Conservation (phyloP, 2,888 invertebrate species). For the Dolomedes plantarius region DNA sequence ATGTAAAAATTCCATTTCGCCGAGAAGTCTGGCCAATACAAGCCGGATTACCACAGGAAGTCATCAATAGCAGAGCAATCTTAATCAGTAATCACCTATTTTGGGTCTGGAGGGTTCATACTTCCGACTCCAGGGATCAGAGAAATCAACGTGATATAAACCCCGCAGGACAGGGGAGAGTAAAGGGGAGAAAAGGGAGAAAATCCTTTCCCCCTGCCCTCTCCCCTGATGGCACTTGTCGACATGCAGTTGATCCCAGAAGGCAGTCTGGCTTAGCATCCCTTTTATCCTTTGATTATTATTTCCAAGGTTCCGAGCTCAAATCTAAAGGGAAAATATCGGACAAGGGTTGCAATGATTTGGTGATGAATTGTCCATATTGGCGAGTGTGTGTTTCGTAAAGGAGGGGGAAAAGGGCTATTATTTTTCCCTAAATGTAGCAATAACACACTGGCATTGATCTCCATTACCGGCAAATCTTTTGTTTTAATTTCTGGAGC, state of each 20-base stretch:
- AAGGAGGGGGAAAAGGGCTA: too few species aligned
- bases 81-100: slow-evolving; percentile 18
- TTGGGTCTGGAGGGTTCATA: slow-evolving; percentile 3
- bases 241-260: slow-evolving; percentile 63
- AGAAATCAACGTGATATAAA: slow-evolving; percentile 23
- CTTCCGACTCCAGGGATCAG: slow-evolving; percentile 8
- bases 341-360: neutral
- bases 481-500: too few species aligned
- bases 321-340: slow-evolving; percentile 53
- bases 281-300: slow-evolving; percentile 66
- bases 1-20: neutral
- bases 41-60: slow-evolving; percentile 9
- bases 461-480: too few species aligned
- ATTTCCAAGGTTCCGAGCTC: slow-evolving; percentile 54
- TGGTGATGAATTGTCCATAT: slow-evolving; percentile 31
- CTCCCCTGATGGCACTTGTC: slow-evolving; percentile 45
- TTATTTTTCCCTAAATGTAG: too few species aligned
- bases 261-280: slow-evolving; percentile 59
- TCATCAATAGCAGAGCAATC: slow-evolving; percentile 14
- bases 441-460: too few species aligned
- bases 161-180: slow-evolving; percentile 19
- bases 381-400: neutral
- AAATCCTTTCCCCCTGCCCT: neutral
- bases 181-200: neutral
- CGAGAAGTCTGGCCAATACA: too few species aligned